These are phyloP conservation scores for Poecile atricapillus DNA, from an alignment of 2,113 vertebrate genomes.

Conservation along the genomic window DNA sequence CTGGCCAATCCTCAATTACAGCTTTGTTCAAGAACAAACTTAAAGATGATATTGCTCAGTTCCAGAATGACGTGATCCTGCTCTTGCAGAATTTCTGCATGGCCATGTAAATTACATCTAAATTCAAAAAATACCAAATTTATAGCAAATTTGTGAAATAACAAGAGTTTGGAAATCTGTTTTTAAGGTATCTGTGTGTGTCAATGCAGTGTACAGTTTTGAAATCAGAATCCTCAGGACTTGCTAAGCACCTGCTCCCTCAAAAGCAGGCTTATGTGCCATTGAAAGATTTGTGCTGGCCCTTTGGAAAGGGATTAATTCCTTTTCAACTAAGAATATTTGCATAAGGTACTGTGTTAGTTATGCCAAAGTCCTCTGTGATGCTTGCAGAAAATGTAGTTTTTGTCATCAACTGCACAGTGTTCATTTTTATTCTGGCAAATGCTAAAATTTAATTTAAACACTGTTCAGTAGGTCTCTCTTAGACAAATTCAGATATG, in stretches of 20 bases:
- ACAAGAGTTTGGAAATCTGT: not conserved
- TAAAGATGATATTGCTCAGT: not conserved
- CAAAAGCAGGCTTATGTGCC: constrained; percentile 2
- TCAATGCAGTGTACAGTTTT: not conserved
- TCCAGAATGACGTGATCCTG: not conserved
- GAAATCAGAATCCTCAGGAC: not conserved
- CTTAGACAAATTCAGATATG: not conserved
- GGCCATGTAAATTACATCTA: not conserved
- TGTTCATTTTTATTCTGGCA: not conserved
- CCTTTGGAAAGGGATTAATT: constrained; percentile 15
- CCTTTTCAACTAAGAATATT: not conserved
- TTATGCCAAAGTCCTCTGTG: not conserved
- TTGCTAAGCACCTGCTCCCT: constrained; percentile 20
- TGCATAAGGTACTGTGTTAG: not conserved
- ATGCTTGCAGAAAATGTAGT: not conserved
- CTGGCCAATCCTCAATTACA: not conserved
- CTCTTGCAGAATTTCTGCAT: not conserved
- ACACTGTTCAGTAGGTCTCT: not conserved
- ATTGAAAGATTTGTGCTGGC: not conserved
- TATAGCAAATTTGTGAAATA: not conserved
- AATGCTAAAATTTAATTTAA: not conserved
- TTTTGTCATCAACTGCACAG: not conserved
- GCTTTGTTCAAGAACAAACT: not conserved
- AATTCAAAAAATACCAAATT: not conserved
- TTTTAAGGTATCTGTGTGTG: not conserved